A percentile compares a stretch with the other conserved stretches of the same genome.
Evolutionary conservation across 2,113 vertebrate genomes (phyloP).

Genomic region (Podarcis raffonei): DNA sequence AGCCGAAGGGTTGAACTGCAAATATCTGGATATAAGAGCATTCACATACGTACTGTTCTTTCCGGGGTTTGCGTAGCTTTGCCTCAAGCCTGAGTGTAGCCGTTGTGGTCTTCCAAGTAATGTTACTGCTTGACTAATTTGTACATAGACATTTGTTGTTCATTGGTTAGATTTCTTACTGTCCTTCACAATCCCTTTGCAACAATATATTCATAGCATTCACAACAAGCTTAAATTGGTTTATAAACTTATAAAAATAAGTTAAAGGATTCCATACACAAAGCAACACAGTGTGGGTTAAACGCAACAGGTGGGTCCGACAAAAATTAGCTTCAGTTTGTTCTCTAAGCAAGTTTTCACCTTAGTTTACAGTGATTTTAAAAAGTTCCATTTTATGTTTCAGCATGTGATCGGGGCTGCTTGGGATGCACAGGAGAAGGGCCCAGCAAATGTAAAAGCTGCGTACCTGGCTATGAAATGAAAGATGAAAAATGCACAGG

Average conservation of each 20-base stretch:
- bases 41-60: not conserved
- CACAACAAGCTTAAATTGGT: too few relatives aligned
- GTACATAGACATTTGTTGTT: not conserved
- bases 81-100: not conserved
- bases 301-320: too few relatives aligned
- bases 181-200: not conserved
- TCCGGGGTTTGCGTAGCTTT: not conserved
- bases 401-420: constrained; percentile 88
- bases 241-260: too few relatives aligned
- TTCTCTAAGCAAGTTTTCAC: rapidly evolving
- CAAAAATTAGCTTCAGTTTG: too few relatives aligned
- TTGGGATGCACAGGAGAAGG: constrained; percentile 85
- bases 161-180: too few relatives aligned
- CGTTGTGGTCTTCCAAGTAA: not conserved
- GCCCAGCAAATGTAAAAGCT: constrained; percentile 79
- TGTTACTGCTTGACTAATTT: constrained; percentile 5
- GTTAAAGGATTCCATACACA: too few relatives aligned
- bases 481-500: constrained; percentile 84
- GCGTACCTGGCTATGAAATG: constrained; percentile 79
- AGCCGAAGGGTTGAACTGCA: not conserved
- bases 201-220: too few relatives aligned
- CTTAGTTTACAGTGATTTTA: not conserved
- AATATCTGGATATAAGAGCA: not conserved
- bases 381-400: not conserved
- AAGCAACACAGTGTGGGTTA: too few relatives aligned